These are phyloP conservation scores for Condylostylus longicornis DNA, from an alignment of 1,140 invertebrate species.

Conservation along the genomic window DNA sequence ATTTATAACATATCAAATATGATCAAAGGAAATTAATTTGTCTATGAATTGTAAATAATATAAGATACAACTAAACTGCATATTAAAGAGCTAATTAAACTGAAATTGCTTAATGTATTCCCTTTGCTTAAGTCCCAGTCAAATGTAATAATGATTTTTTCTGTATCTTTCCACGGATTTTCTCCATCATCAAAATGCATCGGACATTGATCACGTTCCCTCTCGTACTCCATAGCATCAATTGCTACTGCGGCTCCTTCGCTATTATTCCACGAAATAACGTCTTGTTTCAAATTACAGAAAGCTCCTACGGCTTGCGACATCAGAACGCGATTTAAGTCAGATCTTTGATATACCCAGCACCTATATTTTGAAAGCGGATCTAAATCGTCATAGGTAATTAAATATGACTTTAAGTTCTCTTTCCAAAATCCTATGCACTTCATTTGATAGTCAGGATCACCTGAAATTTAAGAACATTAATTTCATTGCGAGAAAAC, in stretches of 20 bases:
- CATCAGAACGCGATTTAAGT: conserved; percentile 76
- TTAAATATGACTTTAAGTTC: conserved; percentile 90
- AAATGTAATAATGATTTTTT: conserved; percentile 56
- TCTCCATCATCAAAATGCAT: conserved; percentile 87
- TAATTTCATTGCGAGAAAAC: conserved; percentile 2
- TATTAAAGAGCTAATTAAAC: too few relatives aligned
- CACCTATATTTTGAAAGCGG: conserved; percentile 90
- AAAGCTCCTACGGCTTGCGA: conserved; percentile 81
- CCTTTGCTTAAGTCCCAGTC: conserved; percentile 33
- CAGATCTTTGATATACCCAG: conserved; percentile 93
- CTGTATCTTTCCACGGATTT: conserved; percentile 64
- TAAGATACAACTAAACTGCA: too few relatives aligned
- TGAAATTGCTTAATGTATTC: too few relatives aligned
- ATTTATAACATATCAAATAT: too few relatives aligned
- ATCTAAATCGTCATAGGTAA: conserved; percentile 93
- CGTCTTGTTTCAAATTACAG: conserved; percentile 81
- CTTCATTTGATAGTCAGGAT: conserved; percentile 91
- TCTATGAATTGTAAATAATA: too few relatives aligned
- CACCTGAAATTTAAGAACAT: conserved; percentile 34
- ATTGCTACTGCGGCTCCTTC: conserved; percentile 83
- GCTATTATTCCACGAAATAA: conserved; percentile 69
- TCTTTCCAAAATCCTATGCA: conserved; percentile 98
- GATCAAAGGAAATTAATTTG: too few relatives aligned
- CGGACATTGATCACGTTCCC: conserved; percentile 85
- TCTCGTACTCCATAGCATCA: conserved; percentile 81